These are phyloP conservation scores for Percopsis transmontana DNA, from an alignment of 2,113 vertebrate species.

Conservation along the genomic window DNA sequence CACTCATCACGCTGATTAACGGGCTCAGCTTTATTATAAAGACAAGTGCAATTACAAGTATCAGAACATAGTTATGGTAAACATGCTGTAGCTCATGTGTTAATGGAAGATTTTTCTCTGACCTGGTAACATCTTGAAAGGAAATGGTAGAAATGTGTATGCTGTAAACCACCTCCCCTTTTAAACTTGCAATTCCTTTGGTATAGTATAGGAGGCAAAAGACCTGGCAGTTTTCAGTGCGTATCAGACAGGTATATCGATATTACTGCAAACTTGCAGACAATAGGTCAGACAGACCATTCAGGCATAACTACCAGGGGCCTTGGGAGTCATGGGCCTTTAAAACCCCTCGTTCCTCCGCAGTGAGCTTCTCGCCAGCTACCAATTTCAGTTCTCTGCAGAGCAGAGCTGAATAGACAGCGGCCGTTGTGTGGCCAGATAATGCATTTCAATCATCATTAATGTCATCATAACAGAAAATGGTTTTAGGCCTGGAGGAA, in stretches of 20 bases:
- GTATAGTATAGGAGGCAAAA: conserved; percentile 37
- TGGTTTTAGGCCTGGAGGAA: conserved; percentile 36
- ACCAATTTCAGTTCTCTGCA: conserved; percentile 52
- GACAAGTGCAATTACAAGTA: too few relatives aligned
- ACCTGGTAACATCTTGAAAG: conserved; percentile 21
- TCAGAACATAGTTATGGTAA: not conserved
- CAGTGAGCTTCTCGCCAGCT: conserved; percentile 42
- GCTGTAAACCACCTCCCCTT: conserved; percentile 44
- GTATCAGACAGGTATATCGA: conserved; percentile 69
- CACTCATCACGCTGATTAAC: too few relatives aligned
- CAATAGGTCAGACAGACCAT: conserved; percentile 70
- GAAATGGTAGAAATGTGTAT: conserved; percentile 30
- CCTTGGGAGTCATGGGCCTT: conserved; percentile 52
- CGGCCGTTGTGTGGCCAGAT: conserved; percentile 71
- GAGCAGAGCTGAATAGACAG: conserved; percentile 66
- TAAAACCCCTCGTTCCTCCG: conserved; percentile 58
- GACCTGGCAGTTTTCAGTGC: conserved; percentile 52
- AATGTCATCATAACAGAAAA: conserved; percentile 67
- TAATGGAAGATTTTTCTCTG: conserved; percentile 30
- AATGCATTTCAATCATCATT: conserved; percentile 78
- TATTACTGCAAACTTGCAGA: conserved; percentile 52
- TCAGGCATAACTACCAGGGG: conserved; percentile 60
- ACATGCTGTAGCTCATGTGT: too few relatives aligned
- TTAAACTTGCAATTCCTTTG: conserved; percentile 31
- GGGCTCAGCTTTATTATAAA: too few relatives aligned